Base-by-base conservation (phyloP, 2,113 vertebrate genomes). In the Pelobates fuscus region DNA sequence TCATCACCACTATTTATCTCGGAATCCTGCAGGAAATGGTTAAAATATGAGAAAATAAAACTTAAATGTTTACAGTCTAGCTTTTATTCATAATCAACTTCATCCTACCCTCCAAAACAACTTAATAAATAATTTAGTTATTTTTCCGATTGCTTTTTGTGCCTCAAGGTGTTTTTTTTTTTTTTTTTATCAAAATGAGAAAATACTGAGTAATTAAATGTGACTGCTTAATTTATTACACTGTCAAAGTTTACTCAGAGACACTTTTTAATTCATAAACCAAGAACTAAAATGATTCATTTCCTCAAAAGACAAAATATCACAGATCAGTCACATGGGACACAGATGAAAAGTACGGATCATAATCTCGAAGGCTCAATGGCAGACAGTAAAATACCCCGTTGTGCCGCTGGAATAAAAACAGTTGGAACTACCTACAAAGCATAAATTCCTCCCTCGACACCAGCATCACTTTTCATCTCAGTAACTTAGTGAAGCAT, bases 131-230 rank as follows among this genome's bases (percentile, higher is more conserved):
- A 61, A 60, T 71, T 24, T 8, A 61, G 18, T 27, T 20, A 55
- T 55, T 61, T 41, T 23, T 58, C 23, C 69, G 15, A 30, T 55
- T 49, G 66, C 37, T 44, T 46, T 44, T 24, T 44, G 5, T 43
- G 67, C 67, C 67, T 41, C n/a, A 20, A 69, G 67, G 30, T 71
- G 24, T 61, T 61, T 60, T 70, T 58, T 17, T 23, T 57, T 32
- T 54, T 55, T 54, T n/a, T 57, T 69, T 8, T 8, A 49, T 23
- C 65, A 68, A 55, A 32, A 23, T 24, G 24, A n/a, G 8, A 49
- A 71, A 61, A 21, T 29, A 8, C 12, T 24, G 25, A 21, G 69
- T 62, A 62, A 71, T 71, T 62, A 62, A 71, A 71, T 61, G 69
- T 61, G 67, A 70, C 32, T 15, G 55, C 61, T 67, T 26, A 10